Conservation (phyloP, 1,140 invertebrate species). For the Euglossa dilemma region DNA sequence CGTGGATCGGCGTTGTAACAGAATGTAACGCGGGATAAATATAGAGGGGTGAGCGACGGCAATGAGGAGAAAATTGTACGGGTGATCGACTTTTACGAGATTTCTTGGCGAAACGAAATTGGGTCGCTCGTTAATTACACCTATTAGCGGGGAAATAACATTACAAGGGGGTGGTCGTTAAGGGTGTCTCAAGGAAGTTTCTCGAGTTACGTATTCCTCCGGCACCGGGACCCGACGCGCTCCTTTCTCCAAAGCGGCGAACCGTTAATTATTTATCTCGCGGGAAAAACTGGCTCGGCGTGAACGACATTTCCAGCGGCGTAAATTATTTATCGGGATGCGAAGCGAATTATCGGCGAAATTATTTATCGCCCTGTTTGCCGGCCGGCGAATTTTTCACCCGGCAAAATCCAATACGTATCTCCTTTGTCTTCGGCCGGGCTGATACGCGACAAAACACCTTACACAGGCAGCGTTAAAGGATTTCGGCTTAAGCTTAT, state of each 20-base stretch:
- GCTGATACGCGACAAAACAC: not conserved
- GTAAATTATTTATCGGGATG: not conserved
- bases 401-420: not conserved
- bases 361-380: not conserved
- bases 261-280: slow-evolving; percentile 10
- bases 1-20: not conserved
- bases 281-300: not conserved
- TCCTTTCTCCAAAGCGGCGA: not conserved
- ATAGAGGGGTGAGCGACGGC: not conserved
- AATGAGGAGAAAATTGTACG: not conserved
- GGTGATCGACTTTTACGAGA: slow-evolving; percentile 6
- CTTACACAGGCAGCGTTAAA: not conserved
- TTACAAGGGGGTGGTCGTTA: slow-evolving; percentile 9
- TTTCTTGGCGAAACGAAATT: slow-evolving; percentile 22
- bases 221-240: not conserved
- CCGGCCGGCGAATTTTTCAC: not conserved
- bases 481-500: not conserved
- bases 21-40: not conserved
- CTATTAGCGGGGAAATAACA: slow-evolving; percentile 1
- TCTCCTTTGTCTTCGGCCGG: not conserved
- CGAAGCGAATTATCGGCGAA: not conserved
- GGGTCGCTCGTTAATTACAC: slow-evolving; percentile 13
- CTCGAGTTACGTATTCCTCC: slow-evolving; percentile 19
- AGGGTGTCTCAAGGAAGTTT: not conserved
- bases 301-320: not conserved